phyloP scores from a whole-genome alignment of 2,113 vertebrate genomes.

The Desmodus rotundus region DNA sequence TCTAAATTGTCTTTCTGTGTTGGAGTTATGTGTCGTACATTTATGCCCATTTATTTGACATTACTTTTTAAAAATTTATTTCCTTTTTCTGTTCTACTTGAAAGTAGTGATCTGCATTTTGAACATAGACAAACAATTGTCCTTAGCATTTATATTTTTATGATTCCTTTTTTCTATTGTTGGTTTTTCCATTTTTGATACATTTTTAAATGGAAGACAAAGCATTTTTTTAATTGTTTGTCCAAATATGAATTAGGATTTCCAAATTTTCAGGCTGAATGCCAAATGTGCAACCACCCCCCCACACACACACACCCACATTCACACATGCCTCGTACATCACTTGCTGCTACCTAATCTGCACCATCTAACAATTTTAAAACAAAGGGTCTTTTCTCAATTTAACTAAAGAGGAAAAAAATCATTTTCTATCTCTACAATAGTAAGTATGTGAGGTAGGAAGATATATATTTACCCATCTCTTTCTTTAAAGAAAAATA shows the following conservation, averaged over 20 bases:
- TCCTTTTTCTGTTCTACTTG: slow-evolving; percentile 24
- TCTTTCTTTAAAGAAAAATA: background rate
- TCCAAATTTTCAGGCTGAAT: background rate
- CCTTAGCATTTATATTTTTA: background rate
- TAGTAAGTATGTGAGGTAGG: background rate
- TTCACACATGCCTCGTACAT: no score
- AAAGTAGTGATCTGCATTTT: slow-evolving; percentile 8
- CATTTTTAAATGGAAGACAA: background rate
- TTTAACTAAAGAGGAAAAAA: background rate
- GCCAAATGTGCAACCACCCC: background rate
- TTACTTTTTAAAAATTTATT: slow-evolving; percentile 20
- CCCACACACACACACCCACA: background rate
- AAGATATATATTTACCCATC: background rate
- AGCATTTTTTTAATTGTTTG: background rate
- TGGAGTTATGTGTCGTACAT: background rate
- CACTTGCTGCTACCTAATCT: background rate
- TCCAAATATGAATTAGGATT: slow-evolving; percentile 20
- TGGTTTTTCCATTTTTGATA: background rate
- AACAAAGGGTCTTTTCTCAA: background rate
- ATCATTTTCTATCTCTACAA: background rate
- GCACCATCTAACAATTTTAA: background rate
- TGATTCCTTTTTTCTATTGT: background rate
- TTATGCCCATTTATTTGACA: background rate
- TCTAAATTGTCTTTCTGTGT: background rate
- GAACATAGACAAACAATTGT: background rate